These are phyloP conservation scores for Diarsia mendica DNA, from an alignment of 2,888 invertebrate species.

Conservation along the genomic window DNA sequence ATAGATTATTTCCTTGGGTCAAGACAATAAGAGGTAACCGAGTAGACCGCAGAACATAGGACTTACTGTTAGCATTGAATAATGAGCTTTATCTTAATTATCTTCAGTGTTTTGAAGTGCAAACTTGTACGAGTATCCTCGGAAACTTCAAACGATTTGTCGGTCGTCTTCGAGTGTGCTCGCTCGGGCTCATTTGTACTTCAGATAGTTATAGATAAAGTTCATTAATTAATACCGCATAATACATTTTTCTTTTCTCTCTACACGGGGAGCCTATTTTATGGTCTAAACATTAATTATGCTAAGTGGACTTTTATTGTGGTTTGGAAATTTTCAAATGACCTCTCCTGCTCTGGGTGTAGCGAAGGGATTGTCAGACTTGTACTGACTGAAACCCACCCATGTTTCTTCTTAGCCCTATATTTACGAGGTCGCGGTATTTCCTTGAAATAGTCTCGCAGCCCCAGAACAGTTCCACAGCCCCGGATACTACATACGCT, in stretches of 20 bases:
- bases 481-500: too few relatives aligned
- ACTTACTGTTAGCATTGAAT: constrained; percentile 3
- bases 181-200: constrained; percentile 6
- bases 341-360: too few relatives aligned
- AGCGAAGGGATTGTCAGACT: too few relatives aligned
- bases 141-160: constrained; percentile 12
- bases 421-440: too few relatives aligned
- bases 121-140: not conserved
- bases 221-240: not conserved
- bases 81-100: constrained; percentile 10
- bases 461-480: too few relatives aligned
- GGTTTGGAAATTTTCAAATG: too few relatives aligned
- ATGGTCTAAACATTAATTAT: not conserved
- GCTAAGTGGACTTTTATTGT: not conserved
- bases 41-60: not conserved
- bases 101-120: not conserved
- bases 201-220: constrained; percentile 4
- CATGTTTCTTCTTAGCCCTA: too few relatives aligned
- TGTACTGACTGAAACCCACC: too few relatives aligned
- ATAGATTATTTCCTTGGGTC: constrained; percentile 5
- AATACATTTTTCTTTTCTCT: not conserved
- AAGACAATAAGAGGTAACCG: constrained; percentile 4
- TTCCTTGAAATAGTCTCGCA: too few relatives aligned
- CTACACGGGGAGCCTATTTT: not conserved
- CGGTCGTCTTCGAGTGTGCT: not conserved